Percentiles rank a stretch among this genome's conserved stretches.
Evolutionary conservation across 2,113 vertebrate species (phyloP).

Genomic region (Corvus moneduloides): DNA sequence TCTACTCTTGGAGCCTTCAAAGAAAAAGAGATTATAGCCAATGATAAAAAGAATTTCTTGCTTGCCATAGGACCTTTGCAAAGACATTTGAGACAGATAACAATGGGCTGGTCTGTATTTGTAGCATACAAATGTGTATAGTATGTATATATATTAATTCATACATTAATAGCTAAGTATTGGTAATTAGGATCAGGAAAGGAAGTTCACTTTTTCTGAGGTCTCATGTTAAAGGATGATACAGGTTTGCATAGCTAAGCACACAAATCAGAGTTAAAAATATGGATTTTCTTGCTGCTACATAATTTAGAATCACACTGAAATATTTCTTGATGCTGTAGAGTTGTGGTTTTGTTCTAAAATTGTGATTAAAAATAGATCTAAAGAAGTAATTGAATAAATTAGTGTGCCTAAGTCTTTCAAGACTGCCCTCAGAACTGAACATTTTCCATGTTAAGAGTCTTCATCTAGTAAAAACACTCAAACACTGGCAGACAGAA

Average conservation of each 20-base stretch:
- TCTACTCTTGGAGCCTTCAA: slow-evolving; percentile 21
- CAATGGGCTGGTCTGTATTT: not conserved
- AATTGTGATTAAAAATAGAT: not conserved
- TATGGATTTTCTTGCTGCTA: not conserved
- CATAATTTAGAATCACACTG: not conserved
- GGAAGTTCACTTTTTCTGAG: not conserved
- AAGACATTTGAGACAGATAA: not conserved
- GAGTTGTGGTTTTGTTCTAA: not conserved
- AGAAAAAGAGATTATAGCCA: slow-evolving; percentile 29
- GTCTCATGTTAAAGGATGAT: not conserved
- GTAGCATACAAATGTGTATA: not conserved
- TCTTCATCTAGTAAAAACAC: not conserved
- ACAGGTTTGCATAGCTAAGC: not conserved
- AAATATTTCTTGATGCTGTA: not conserved
- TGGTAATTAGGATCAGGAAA: not conserved
- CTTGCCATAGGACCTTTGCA: not conserved
- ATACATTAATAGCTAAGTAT: not conserved
- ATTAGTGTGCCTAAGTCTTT: not conserved
- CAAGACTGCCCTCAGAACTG: not conserved
- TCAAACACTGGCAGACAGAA: not conserved
- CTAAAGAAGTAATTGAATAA: slow-evolving; percentile 3
- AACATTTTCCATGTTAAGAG: not conserved
- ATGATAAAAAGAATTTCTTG: not conserved
- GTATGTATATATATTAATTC: not conserved
- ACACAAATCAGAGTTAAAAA: not conserved